phyloP scores from a whole-genome alignment of 1,140 invertebrate genomes.

The Condylostylus longicornis region DNA sequence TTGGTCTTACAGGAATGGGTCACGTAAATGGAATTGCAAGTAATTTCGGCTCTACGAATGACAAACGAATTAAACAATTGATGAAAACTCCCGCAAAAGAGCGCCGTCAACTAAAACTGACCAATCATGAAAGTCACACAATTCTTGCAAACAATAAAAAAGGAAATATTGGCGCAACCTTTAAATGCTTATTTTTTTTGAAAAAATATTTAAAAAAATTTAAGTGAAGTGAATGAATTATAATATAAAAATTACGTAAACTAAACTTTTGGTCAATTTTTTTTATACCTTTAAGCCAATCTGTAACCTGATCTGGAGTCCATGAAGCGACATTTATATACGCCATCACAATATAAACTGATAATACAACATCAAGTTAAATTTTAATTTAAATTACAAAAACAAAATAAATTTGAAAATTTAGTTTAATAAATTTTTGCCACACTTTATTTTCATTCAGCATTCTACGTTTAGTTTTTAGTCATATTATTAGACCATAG shows the following conservation, averaged over 20 bases:
- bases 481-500: too few species aligned
- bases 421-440: too few species aligned
- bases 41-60: conserved; percentile 41
- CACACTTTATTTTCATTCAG: too few species aligned
- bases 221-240: too few species aligned
- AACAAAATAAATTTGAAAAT: too few species aligned
- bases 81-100: neutral
- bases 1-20: conserved; percentile 87
- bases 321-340: conserved; percentile 83
- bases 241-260: too few species aligned
- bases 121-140: neutral
- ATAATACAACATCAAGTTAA: too few species aligned
- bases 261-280: neutral
- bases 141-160: neutral
- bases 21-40: conserved; percentile 67
- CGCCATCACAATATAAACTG: too few species aligned
- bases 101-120: neutral
- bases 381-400: too few species aligned
- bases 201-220: too few species aligned
- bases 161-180: neutral
- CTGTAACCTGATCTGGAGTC: conserved; percentile 82
- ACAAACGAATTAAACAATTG: neutral
- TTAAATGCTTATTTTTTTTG: neutral
- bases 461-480: too few species aligned
- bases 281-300: conserved; percentile 72